These are phyloP conservation scores for Danio choprae DNA, from an alignment of 2,797 vertebrate species.

Conservation along the genomic window DNA sequence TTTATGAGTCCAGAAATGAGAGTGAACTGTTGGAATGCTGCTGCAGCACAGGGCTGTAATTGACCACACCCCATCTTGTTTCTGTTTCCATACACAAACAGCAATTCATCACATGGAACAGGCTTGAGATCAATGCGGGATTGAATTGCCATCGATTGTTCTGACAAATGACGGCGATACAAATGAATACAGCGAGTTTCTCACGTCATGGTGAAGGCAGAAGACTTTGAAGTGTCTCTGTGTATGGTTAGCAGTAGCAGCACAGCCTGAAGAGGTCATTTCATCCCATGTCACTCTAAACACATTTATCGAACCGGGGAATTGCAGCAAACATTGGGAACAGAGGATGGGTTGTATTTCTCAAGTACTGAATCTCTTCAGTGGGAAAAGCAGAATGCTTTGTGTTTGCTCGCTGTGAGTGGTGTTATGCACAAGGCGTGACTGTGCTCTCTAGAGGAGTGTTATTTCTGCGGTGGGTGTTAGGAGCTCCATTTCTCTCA, in stretches of 20 bases:
- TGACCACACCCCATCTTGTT: constrained; percentile 29
- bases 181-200: constrained; percentile 42
- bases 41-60: constrained; percentile 35
- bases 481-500: constrained; percentile 27
- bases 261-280: background rate
- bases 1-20: background rate
- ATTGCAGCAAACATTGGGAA: constrained; percentile 29
- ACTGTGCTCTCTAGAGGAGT: constrained; percentile 44
- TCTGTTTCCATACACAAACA: constrained; percentile 50
- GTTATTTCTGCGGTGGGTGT: constrained; percentile 41
- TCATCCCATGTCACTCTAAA: constrained; percentile 34
- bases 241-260: background rate
- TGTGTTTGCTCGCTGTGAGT: constrained; percentile 28
- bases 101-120: constrained; percentile 46
- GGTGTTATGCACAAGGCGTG: constrained; percentile 41
- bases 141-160: constrained; percentile 47
- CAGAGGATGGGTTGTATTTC: constrained; percentile 16
- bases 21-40: background rate
- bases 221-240: constrained; percentile 33
- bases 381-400: constrained; percentile 29
- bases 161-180: constrained; percentile 42
- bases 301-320: constrained; percentile 16
- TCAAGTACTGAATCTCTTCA: constrained; percentile 20
- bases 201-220: constrained; percentile 9
- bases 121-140: constrained; percentile 45